Base-by-base conservation (phyloP, 2,888 invertebrate genomes). In the Drosophila acutilabella region DNA sequence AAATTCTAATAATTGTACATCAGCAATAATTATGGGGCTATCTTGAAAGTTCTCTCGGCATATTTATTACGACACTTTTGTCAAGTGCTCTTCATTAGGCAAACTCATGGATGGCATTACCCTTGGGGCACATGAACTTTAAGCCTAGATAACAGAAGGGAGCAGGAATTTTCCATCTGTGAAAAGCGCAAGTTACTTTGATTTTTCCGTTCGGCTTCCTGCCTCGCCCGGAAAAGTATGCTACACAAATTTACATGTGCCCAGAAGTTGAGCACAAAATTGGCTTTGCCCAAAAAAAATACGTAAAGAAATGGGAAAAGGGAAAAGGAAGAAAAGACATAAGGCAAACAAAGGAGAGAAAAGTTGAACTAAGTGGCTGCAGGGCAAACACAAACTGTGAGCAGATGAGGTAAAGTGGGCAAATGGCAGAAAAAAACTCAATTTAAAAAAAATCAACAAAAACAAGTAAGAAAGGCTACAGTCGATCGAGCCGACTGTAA, bases 101-200 rank as follows among this genome's bases (percentile, higher is more conserved):
- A 50, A 57, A 57, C 53, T 73, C 67, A 67, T 67, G 53, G 64
- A 59, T 68, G 62, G 64, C 64, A 80, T 68, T 73, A 64, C 53
- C 69, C 78, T 53, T 45, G 60, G 67, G 77, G 74, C 65, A 68
- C 65, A 48, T 50, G 30, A 59, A 59, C 50, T 67, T 67, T 20
- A 40, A 26, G 54, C 10, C 50, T 56, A 51, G 61, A 61, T 48
- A 30, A 40, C 33, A 13, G 13, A 48, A 51, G 23, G 54, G 36
- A 48, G 60, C 13, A 47, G 57, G 44, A 64, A 59, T 66, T 71
- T 30, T 71, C 66, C 67, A 68, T 68, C 81, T 69, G 78, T 66
- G 78, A 72, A 68, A 72, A 78, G 69, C 74, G 69, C 58, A 77
- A 77, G 62, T 78, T 74, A 64, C 78, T 80, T 80, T 78, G 78